phyloP scores from a whole-genome alignment of 2,113 vertebrate genomes.

The Orthonyx spaldingii region DNA sequence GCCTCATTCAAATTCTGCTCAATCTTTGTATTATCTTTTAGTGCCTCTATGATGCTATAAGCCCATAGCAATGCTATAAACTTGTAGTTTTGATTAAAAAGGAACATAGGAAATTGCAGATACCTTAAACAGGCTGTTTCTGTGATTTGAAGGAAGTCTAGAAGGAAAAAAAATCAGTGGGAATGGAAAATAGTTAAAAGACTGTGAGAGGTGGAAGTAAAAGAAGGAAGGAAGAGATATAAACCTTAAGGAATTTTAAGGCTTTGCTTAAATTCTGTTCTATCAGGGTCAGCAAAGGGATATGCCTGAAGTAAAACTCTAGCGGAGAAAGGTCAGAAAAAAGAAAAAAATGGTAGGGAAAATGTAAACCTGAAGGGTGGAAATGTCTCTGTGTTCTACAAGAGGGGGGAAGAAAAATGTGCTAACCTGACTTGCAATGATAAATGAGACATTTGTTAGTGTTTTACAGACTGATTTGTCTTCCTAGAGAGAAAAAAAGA shows the following conservation, averaged over 20 bases:
- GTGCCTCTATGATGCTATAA: background rate
- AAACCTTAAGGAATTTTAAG: background rate
- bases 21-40: background rate
- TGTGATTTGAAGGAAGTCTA: background rate
- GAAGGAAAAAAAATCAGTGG: background rate
- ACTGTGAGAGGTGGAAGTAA: background rate
- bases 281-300: background rate
- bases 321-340: background rate
- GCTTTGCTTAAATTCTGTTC: background rate
- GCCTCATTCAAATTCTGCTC: constrained; percentile 15
- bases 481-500: background rate
- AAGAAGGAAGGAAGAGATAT: background rate
- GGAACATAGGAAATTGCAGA: background rate
- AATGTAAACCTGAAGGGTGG: background rate
- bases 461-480: background rate
- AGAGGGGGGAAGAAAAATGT: background rate
- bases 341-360: background rate
- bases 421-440: background rate
- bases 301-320: background rate
- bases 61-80: background rate
- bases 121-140: background rate
- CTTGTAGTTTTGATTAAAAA: constrained; percentile 3
- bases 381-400: background rate
- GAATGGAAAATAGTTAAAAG: background rate
- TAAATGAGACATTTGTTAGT: background rate